Evolutionary conservation across 2,797 vertebrate species (phyloP).

Genomic region (Galagoides demidoff): DNA sequence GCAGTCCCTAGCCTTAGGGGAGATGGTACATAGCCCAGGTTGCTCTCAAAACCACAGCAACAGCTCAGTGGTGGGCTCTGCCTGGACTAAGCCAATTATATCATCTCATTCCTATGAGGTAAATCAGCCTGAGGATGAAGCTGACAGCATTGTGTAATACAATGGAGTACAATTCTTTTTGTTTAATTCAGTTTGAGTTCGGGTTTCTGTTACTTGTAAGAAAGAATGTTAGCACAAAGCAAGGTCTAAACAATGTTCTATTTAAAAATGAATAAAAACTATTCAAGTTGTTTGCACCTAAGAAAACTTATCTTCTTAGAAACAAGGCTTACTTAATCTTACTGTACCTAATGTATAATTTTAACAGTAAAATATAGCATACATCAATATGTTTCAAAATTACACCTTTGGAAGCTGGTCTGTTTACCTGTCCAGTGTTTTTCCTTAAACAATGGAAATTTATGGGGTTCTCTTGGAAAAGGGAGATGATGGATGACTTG

Average conservation of each 20-base stretch:
- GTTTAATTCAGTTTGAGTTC: slow-evolving; percentile 17
- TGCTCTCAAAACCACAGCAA: background rate
- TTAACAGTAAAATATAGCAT: slow-evolving; percentile 26
- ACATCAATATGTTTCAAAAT: slow-evolving; percentile 11
- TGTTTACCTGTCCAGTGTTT: background rate
- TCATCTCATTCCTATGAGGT: background rate
- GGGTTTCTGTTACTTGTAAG: slow-evolving; percentile 21
- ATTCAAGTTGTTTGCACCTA: slow-evolving; percentile 27
- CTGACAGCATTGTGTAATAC: background rate
- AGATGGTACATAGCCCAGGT: background rate
- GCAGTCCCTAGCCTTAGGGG: background rate
- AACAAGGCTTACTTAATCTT: slow-evolving; percentile 3
- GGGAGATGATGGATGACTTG: background rate
- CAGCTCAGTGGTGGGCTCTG: too few species aligned
- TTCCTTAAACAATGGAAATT: slow-evolving; percentile 8
- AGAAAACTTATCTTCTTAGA: background rate
- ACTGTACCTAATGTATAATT: background rate
- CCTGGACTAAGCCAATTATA: background rate
- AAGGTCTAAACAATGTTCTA: background rate
- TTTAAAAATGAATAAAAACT: slow-evolving; percentile 35
- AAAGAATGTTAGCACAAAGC: slow-evolving; percentile 35
- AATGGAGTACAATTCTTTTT: slow-evolving; percentile 18
- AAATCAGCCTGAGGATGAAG: background rate
- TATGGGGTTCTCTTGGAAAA: background rate
- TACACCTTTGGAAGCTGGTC: background rate